These are phyloP conservation scores for Betta splendens DNA, from an alignment of 2,797 vertebrate genomes.

Conservation along the genomic window DNA sequence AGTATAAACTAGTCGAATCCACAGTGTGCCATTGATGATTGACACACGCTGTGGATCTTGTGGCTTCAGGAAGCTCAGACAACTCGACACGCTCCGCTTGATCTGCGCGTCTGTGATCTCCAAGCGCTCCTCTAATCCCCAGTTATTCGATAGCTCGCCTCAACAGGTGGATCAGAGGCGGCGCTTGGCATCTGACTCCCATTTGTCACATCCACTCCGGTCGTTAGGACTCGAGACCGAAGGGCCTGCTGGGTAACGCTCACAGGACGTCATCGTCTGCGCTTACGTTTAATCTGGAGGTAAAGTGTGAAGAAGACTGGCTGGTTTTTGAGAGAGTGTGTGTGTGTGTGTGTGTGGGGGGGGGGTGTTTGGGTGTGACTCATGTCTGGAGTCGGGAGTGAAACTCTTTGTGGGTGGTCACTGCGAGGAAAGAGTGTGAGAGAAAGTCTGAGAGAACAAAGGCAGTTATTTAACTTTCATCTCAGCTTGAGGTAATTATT, in stretches of 20 bases:
- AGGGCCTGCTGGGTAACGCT: conserved; percentile 45
- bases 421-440: conserved; percentile 36
- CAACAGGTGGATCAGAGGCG: conserved; percentile 63
- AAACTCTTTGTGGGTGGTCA: conserved; percentile 75
- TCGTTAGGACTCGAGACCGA: conserved; percentile 23
- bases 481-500: conserved; percentile 66
- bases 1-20: no score
- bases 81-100: conserved; percentile 33
- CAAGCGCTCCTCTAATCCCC: conserved; percentile 48
- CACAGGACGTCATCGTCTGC: conserved; percentile 15
- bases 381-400: conserved; percentile 61
- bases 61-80: conserved; percentile 35
- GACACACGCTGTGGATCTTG: no score
- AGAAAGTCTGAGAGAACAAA: conserved; percentile 67
- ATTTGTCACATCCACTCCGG: conserved; percentile 32
- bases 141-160: conserved; percentile 61
- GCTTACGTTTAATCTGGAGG: conserved; percentile 49
- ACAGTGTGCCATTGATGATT: no score
- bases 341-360: no score
- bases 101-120: conserved; percentile 49
- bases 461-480: conserved; percentile 67
- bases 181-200: conserved; percentile 23
- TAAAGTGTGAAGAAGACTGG: conserved; percentile 25
- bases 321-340: conserved; percentile 26
- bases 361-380: conserved; percentile 51